Percentiles rank a stretch among this genome's conserved stretches.
Conservation (phyloP, 2,113 vertebrate genomes). For the Tautogolabrus adspersus region DNA sequence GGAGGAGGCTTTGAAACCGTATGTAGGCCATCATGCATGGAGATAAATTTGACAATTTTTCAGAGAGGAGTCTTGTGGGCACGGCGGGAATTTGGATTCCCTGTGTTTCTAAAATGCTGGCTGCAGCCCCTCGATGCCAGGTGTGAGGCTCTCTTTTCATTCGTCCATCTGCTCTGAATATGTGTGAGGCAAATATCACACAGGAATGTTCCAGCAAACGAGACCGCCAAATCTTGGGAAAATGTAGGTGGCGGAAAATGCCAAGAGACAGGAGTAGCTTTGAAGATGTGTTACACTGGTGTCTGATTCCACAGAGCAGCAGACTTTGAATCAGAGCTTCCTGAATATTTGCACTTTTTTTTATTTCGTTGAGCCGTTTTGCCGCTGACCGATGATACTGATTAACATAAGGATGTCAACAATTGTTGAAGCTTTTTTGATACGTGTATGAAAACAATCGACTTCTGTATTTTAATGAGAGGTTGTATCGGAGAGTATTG, state of each 20-base stretch:
- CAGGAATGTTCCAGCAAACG: background rate
- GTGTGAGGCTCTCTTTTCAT: background rate
- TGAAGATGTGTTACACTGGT: background rate
- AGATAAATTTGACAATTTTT: background rate
- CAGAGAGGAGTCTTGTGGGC: background rate
- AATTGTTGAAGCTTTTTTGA: too few species aligned
- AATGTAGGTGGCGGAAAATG: slow-evolving; percentile 6
- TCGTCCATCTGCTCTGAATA: background rate
- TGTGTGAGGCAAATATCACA: slow-evolving; percentile 10
- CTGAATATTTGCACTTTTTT: background rate
- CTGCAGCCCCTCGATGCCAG: background rate
- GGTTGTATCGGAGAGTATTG: too few species aligned
- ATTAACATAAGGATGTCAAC: too few species aligned
- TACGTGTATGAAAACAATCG: too few species aligned
- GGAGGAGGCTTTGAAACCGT: background rate
- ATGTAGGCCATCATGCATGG: background rate
- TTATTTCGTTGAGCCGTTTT: background rate
- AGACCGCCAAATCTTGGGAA: background rate
- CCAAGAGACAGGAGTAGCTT: slow-evolving; percentile 26
- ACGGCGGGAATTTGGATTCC: background rate
- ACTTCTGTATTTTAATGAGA: too few species aligned
- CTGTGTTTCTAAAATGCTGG: background rate
- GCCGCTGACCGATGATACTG: background rate
- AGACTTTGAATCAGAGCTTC: background rate
- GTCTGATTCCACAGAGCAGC: background rate